Base-by-base conservation (phyloP, 2,113 vertebrate genomes). In the Solea solea region DNA sequence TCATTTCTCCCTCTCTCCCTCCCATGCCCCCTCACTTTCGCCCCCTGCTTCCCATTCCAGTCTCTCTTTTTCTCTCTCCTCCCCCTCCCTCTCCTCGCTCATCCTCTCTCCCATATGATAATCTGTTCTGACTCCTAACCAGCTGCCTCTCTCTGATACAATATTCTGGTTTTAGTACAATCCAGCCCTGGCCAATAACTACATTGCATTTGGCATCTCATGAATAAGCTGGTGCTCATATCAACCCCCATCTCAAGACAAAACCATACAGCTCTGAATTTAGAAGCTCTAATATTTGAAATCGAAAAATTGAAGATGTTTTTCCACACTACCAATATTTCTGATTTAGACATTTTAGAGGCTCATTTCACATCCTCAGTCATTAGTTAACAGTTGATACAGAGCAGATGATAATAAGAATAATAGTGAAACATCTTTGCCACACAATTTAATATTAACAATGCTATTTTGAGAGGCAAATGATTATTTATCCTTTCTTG, bases 101-200 rank as follows among this genome's bases (percentile, higher is more conserved):
- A 90, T 90, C 88, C 91, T 86, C 89, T 87, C 89, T 81, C 34
- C 34, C 90, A 87, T 91, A 91, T 90, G 91, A 91, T 93, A 93
- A 94, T 94, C 92, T 93, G 88, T 89, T 94, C 93, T 91, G 91
- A 89, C 92, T 86, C 90, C 89, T 86, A 91, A 92, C 90, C 93
- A 94, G 92, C 93, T 94, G 94, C 88, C 88, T 91, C 87, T 83
- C 90, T 91, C 88, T 94, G 93, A 94, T 93, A 91, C 88, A 90
- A 90, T 91, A 91, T 93, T 93, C 89, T 89, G 92, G 90, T 93
- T 91, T 92, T 92, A 92, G 89, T 88, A 82, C 90, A 91, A 93
- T 91, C 90, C 88, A 88, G 90, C 89, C 88, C 86, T 90, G 90
- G 89, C 88, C 91, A 92, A 90, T 87, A 88, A 84, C 88, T 83